Conservation (phyloP, 2,888 invertebrate species). For the Cantharis rustica region DNA sequence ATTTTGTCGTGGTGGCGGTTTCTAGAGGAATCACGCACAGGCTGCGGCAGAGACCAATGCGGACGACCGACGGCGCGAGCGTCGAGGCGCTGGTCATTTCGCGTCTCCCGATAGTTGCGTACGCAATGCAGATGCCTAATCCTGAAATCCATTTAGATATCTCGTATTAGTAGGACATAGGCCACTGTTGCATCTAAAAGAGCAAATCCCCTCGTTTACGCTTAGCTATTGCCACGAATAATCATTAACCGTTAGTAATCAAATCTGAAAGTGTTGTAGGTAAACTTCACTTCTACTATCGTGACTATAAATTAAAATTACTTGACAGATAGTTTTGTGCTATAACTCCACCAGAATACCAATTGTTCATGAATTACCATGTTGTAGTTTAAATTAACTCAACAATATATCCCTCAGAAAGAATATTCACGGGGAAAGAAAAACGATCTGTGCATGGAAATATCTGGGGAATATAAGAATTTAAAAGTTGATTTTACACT, state of each 20-base stretch:
- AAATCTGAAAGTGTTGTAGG: slow-evolving; percentile 43
- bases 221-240: slow-evolving; percentile 36
- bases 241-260: slow-evolving; percentile 43
- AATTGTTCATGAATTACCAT: slow-evolving; percentile 44
- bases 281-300: slow-evolving; percentile 36
- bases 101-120: slow-evolving; percentile 25
- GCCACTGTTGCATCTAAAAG: slow-evolving; percentile 18
- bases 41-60: slow-evolving; percentile 39
- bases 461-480: slow-evolving; percentile 17
- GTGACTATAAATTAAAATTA: slow-evolving; percentile 48
- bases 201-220: slow-evolving; percentile 25
- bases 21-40: slow-evolving; percentile 41
- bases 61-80: slow-evolving; percentile 32
- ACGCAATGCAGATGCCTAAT: slow-evolving; percentile 42
- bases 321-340: slow-evolving; percentile 46
- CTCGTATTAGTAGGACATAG: slow-evolving; percentile 10
- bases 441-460: slow-evolving; percentile 20
- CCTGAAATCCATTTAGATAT: slow-evolving; percentile 9
- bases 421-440: slow-evolving; percentile 22
- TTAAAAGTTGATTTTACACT: not conserved
- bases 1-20: slow-evolving; percentile 43
- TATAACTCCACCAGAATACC: slow-evolving; percentile 40
- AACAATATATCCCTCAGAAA: slow-evolving; percentile 32
- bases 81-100: slow-evolving; percentile 26
- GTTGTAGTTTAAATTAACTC: slow-evolving; percentile 41